Evolutionary conservation across 2,888 invertebrate genomes (phyloP), one percentile per base, ranked within the genome.

Genomic region (Thereva unica): DNA sequence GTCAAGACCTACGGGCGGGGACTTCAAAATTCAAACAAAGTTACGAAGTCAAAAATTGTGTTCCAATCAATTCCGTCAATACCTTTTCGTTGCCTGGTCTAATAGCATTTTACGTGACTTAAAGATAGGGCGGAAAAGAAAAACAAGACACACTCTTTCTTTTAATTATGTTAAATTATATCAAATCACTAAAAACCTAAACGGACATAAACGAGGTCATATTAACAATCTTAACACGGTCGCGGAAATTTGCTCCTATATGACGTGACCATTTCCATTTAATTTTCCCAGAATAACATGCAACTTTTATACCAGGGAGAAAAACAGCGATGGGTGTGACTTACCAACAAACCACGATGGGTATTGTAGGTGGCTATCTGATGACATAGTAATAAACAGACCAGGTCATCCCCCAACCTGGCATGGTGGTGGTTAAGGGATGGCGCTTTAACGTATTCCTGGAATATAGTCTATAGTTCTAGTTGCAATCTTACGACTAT

Each of bases 131-230:
- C 1, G 23, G 23, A 23, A 23, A 23, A 23, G 23, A 23, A 23
- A 23, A 23, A 23, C 23, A 23, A 23, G 23, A 23, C 23, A 23
- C 23, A 23, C 23, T 23, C 23, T 23, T 23, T 23, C 23, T 23
- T 23, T 23, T 23, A 23, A 23, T 23, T 23, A 23, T 23, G 23
- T 47, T 47, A 37, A 59, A 59, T 59, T 59, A 59, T 35, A 59
- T 47, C 57, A 59, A n/a, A 59, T 59, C 57, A 59, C 57, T 37
- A 57, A 44, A 57, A 42, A n/a, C 5, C n/a, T 4, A 10, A 50
- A 12, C 34, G 23, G 50, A 23, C 23, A n/a, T 7, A 50, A 23
- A 23, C 23, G 23, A 23, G 23, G 23, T 23, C 23, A 23, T 23
- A 23, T 2, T 23, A 23, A 23, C 23, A 23, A 23, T 23, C 23